phyloP scores from a whole-genome alignment of 1,140 invertebrate species.

The Neodiprion lecontei region DNA sequence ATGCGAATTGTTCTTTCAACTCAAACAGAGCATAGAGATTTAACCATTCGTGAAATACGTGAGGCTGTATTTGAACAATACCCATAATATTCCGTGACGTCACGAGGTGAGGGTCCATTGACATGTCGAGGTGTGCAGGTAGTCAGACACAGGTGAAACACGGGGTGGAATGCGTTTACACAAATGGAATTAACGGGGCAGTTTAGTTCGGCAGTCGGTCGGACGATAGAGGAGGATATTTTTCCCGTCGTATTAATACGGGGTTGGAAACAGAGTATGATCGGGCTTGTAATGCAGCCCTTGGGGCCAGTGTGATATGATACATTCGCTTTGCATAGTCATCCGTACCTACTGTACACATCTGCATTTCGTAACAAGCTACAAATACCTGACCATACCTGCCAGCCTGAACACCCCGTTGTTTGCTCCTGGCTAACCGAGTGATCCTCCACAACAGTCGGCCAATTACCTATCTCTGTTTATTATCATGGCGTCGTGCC shows the following conservation, averaged over 20 bases:
- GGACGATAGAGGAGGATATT: constrained; percentile 43
- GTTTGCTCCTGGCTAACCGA: constrained; percentile 42
- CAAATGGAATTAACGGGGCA: constrained; percentile 50
- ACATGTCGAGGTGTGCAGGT: too few relatives aligned
- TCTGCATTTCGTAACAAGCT: constrained; percentile 45
- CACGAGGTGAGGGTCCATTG: too few relatives aligned
- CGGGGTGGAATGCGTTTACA: neutral
- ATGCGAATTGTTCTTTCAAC: too few relatives aligned
- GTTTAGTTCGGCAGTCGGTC: constrained; percentile 37
- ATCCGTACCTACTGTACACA: constrained; percentile 1
- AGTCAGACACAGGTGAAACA: neutral
- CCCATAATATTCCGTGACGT: too few relatives aligned
- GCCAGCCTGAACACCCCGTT: constrained; percentile 28
- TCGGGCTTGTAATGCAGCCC: constrained; percentile 55
- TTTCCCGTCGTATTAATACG: constrained; percentile 50
- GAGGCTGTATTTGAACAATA: too few relatives aligned
- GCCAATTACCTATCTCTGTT: constrained; percentile 50
- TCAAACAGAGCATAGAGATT: too few relatives aligned
- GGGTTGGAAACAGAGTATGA: constrained; percentile 48
- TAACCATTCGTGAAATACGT: too few relatives aligned
- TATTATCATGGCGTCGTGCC: constrained; percentile 31
- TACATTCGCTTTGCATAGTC: constrained; percentile 51
- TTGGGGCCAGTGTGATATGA: constrained; percentile 52
- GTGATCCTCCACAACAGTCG: constrained; percentile 29
- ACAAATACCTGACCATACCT: constrained; percentile 35